These are phyloP conservation scores for Pleuronectes platessa DNA, from an alignment of 2,113 vertebrate species.

Conservation along the genomic window DNA sequence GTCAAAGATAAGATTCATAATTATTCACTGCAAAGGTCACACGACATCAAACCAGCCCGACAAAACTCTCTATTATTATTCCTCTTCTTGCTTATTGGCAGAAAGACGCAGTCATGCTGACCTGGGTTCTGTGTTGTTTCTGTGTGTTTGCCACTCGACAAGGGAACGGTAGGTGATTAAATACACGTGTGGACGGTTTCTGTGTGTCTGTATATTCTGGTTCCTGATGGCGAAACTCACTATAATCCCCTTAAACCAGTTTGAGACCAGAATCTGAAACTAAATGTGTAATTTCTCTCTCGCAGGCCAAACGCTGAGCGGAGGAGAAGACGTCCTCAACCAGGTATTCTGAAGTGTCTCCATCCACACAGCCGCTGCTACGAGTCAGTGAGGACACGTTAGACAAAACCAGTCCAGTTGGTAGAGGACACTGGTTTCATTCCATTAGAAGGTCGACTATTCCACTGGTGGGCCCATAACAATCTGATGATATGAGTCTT, in stretches of 20 bases:
- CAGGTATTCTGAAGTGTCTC: conserved; percentile 27
- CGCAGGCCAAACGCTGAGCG: not conserved
- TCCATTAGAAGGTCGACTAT: too few species aligned
- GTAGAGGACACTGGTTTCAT: too few species aligned
- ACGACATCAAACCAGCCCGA: fast-evolving
- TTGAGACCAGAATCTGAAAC: not conserved
- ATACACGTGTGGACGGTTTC: not conserved
- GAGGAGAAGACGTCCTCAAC: not conserved
- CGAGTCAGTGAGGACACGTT: too few species aligned
- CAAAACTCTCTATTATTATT: not conserved
- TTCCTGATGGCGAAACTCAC: too few species aligned
- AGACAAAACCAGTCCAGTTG: too few species aligned
- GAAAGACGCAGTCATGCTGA: not conserved
- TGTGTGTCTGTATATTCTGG: too few species aligned
- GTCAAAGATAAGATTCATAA: conserved; percentile 43
- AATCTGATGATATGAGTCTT: too few species aligned
- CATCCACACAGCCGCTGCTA: not conserved
- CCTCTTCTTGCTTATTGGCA: not conserved
- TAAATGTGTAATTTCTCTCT: not conserved
- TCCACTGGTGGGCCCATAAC: too few species aligned
- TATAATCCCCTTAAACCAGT: not conserved
- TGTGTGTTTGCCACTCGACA: not conserved
- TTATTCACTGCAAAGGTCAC: not conserved
- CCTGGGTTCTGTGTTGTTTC: not conserved
- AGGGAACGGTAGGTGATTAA: not conserved